Conservation (phyloP, 1,140 invertebrate genomes). For the Frieseomelitta varia region DNA sequence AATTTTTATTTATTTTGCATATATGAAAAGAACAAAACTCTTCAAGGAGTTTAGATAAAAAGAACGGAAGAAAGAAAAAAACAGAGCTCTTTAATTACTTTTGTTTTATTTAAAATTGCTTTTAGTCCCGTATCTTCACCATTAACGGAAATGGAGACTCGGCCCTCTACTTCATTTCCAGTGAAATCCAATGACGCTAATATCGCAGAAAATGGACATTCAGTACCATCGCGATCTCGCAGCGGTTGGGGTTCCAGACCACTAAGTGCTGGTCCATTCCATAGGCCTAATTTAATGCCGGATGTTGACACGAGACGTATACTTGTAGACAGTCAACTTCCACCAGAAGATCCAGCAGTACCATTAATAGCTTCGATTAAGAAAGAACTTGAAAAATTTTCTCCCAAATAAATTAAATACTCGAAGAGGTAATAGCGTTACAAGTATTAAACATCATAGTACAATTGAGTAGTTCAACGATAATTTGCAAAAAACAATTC, state of each 20-base stretch:
- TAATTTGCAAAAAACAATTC: constrained; percentile 1
- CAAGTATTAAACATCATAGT: neutral
- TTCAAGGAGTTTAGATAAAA: too few relatives aligned
- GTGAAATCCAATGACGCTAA: constrained; percentile 56
- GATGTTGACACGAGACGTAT: constrained; percentile 81
- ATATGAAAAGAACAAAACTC: too few relatives aligned
- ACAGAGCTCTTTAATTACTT: neutral
- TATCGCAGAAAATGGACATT: constrained; percentile 71
- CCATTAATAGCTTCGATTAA: constrained; percentile 86
- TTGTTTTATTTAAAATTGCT: neutral
- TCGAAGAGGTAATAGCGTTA: neutral
- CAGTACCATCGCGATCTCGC: constrained; percentile 67
- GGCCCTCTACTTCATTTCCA: constrained; percentile 78
- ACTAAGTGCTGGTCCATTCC: constrained; percentile 85
- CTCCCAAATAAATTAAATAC: constrained; percentile 48
- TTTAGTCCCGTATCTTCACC: constrained; percentile 66
- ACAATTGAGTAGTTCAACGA: neutral
- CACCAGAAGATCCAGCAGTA: constrained; percentile 84
- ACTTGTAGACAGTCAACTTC: constrained; percentile 80
- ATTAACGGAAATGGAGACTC: constrained; percentile 57
- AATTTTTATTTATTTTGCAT: neutral
- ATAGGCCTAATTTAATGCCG: constrained; percentile 79
- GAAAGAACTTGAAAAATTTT: constrained; percentile 84
- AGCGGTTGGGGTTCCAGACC: constrained; percentile 83
- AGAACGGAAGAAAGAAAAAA: too few relatives aligned